A percentile compares a stretch with the other conserved stretches of the same genome.
These are phyloP conservation scores for Anoura caudifer DNA, from an alignment of 2,113 vertebrate species.

Conservation along the genomic window DNA sequence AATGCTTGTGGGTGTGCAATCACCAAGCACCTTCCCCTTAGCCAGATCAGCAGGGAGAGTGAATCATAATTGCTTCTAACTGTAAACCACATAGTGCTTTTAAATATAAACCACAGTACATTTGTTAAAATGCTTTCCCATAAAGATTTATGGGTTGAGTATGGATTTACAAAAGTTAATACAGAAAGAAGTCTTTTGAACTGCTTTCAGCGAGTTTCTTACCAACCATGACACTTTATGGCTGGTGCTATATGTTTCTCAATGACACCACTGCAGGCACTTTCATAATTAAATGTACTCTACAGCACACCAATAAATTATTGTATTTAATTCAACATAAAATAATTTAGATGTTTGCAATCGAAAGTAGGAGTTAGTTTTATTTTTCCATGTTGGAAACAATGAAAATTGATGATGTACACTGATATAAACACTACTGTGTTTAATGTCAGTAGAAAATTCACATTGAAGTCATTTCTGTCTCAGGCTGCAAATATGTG, in stretches of 20 bases:
- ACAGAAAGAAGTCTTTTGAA: not conserved
- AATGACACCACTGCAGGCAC: not conserved
- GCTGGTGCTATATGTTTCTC: not conserved
- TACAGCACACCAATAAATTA: conserved; percentile 34
- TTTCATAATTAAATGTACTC: conserved; percentile 31
- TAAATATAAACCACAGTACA: conserved; percentile 49
- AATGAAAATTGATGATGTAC: not conserved
- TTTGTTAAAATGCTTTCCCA: conserved; percentile 56
- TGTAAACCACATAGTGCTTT: conserved; percentile 24
- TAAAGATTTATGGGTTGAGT: conserved; percentile 53
- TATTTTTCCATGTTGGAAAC: conserved; percentile 27
- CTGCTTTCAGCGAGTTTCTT: conserved; percentile 3
- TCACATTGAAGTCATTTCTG: not conserved
- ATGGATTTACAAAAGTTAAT: conserved; percentile 38
- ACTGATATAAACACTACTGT: not conserved
- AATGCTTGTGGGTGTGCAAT: not conserved
- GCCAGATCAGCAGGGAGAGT: not conserved
- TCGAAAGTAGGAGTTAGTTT: conserved; percentile 38
- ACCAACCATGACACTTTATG: conserved; percentile 43
- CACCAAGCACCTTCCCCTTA: not conserved
- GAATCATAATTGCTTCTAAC: conserved; percentile 40
- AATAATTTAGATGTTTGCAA: conserved; percentile 12
- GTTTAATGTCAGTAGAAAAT: conserved; percentile 42
- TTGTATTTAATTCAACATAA: conserved; percentile 56
- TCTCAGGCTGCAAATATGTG: conserved; percentile 64